phyloP scores from a whole-genome alignment of 1,140 invertebrate species.

The Drosophila varians region DNA sequence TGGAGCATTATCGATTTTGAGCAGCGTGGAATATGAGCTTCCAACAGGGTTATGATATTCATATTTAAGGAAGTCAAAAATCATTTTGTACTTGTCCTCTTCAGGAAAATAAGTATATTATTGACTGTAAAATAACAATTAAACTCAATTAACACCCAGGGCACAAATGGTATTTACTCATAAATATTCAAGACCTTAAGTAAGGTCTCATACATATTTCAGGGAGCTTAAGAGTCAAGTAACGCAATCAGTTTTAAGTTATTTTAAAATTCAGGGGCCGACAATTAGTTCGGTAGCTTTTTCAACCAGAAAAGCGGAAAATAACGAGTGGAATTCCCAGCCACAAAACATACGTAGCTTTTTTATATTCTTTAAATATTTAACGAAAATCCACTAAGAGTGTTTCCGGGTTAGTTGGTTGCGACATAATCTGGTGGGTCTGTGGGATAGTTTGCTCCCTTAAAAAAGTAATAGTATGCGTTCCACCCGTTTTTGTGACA shows the following conservation, averaged over 20 bases:
- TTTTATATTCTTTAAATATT: slow-evolving; percentile 53
- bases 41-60: too few species aligned
- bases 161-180: not conserved
- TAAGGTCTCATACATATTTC: not conserved
- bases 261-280: slow-evolving; percentile 7
- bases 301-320: slow-evolving; percentile 9
- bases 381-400: slow-evolving; percentile 71
- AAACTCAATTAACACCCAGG: not conserved
- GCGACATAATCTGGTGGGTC: not conserved
- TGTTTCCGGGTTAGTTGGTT: slow-evolving; percentile 20
- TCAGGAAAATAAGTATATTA: not conserved
- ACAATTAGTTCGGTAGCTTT: slow-evolving; percentile 21
- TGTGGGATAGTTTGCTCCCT: not conserved
- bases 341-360: slow-evolving; percentile 30
- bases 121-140: not conserved
- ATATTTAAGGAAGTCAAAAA: too few species aligned
- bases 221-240: not conserved
- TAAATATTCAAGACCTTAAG: not conserved
- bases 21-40: not conserved
- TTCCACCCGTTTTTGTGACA: not conserved
- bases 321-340: slow-evolving; percentile 14
- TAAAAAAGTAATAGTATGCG: too few species aligned
- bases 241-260: slow-evolving; percentile 7
- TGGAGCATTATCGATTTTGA: not conserved
- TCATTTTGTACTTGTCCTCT: not conserved